Evolutionary conservation across 2,113 vertebrate species (phyloP).

Genomic region (Tragelaphus strepsiceros): DNA sequence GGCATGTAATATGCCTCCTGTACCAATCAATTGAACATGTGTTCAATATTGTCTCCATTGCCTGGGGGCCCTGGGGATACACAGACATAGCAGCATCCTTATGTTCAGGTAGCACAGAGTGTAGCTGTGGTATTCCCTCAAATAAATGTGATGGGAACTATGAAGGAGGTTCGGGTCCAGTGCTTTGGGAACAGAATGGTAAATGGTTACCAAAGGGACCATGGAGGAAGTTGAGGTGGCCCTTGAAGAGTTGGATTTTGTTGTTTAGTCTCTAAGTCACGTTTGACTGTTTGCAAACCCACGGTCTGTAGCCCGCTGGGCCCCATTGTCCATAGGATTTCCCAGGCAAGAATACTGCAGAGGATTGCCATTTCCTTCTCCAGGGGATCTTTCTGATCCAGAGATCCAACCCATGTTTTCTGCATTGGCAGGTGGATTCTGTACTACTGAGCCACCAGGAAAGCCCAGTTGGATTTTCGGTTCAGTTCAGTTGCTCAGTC

Average conservation of each 20-base stretch:
- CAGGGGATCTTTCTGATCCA: neutral
- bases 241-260: neutral
- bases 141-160: neutral
- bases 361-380: neutral
- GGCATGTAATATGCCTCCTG: neutral
- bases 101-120: neutral
- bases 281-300: neutral
- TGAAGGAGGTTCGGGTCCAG: neutral
- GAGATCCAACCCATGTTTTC: neutral
- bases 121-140: neutral
- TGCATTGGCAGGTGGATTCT: neutral
- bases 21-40: neutral
- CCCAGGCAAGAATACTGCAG: neutral
- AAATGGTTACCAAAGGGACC: neutral
- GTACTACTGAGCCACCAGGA: neutral
- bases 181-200: neutral
- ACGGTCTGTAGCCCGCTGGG: accelerated
- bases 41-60: neutral
- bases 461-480: neutral
- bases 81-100: neutral
- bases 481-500: no score
- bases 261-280: neutral
- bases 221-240: neutral
- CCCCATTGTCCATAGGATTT: neutral
- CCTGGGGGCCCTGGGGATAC: neutral